Evolutionary conservation across 2,113 vertebrate species (phyloP), one percentile per base, ranked within the genome.

Genomic region (Chaetops frenatus): DNA sequence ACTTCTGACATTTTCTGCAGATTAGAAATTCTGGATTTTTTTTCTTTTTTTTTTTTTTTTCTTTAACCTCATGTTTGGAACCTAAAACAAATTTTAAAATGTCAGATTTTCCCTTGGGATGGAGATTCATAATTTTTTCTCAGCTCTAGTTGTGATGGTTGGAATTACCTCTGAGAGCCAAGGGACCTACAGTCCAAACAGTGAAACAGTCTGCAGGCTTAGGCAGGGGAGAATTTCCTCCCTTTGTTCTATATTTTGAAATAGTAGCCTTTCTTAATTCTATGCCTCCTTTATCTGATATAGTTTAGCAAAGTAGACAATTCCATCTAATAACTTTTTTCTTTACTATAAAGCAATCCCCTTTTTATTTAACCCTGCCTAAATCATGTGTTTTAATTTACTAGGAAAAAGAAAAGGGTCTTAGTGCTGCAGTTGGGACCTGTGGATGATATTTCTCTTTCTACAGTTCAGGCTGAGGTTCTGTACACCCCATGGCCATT

Each of bases 31-130:
- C 77, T 58, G 67, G 50, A 61, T 2, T 28, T 71, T 80, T 84
- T 91, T 65, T 40, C 10, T 31, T 36, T 80, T 33, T 77, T 90
- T 87, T 31, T 36, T 80, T 33, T 77, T 90, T 87, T 86, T 86
- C 51, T 80, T 90, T 81, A 93, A 74, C 60, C 64, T 94, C 94
- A 74, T 94, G 56, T 86, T 95, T 96, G 88, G 90, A 95, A 81
- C 38, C 11, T 71, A 94, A 92, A 91, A 45, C 62, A 94, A 92
- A 91, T 88, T 91, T 92, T 82, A 21, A 95, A 96, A 97, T 92
- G 94, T 94, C 96, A 95, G 62, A 33, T 89, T 79, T 92, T 85
- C 91, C 81, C 70, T 38, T 72, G 84, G 57, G 96, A 73, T 58
- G 13, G 38, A 81, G 73, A 91, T 71, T 88, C 51, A 83, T 64